Conservation (phyloP, 2,888 invertebrate genomes). For the Agonopterix subpropinquella region DNA sequence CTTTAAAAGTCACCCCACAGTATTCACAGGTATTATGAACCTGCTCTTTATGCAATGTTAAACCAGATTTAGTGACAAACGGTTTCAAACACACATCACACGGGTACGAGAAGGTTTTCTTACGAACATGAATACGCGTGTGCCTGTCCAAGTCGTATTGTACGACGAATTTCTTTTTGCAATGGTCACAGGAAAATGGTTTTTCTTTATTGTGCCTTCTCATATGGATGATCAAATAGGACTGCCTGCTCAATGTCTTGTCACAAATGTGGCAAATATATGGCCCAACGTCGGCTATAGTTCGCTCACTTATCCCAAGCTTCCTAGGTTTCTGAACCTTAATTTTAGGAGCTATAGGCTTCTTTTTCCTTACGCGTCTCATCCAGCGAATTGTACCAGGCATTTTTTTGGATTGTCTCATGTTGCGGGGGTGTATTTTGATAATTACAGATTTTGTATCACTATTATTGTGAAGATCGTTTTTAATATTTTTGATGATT, state of each 20-base stretch:
- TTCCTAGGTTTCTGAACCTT: too few relatives aligned
- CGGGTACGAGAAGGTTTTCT: neutral
- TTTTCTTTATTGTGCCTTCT: conserved; percentile 1
- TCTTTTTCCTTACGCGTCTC: too few relatives aligned
- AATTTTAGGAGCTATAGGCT: too few relatives aligned
- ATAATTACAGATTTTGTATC: too few relatives aligned
- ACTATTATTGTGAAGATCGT: too few relatives aligned
- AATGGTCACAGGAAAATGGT: conserved; percentile 1
- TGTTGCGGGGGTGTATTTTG: too few relatives aligned
- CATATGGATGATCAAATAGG: conserved; percentile 1
- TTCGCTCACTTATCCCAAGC: neutral
- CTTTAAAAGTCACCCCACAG: neutral
- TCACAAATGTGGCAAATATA: neutral
- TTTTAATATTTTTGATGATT: too few relatives aligned
- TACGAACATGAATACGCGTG: neutral
- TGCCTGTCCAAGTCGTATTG: conserved; percentile 4
- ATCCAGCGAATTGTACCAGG: too few relatives aligned
- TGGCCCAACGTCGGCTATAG: neutral
- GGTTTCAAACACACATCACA: conserved; percentile 1
- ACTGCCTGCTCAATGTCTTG: neutral
- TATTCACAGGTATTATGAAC: neutral
- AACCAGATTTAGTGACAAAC: conserved; percentile 1
- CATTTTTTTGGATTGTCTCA: too few relatives aligned
- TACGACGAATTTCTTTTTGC: conserved; percentile 2
- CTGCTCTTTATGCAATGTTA: neutral